phyloP scores from a whole-genome alignment of 2,113 vertebrate genomes.

The Rissa tridactyla region DNA sequence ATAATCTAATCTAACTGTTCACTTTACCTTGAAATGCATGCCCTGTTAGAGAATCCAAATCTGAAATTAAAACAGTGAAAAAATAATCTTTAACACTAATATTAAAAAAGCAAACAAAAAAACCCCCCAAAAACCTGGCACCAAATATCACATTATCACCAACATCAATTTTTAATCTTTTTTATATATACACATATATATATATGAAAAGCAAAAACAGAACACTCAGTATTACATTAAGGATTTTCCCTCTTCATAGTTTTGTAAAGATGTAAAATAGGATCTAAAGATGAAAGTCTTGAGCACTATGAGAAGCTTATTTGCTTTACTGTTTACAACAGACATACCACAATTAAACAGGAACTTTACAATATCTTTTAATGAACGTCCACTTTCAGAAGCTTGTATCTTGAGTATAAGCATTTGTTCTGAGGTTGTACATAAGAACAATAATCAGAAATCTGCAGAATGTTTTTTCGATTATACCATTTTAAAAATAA shows the following conservation, averaged over 20 bases:
- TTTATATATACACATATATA: not conserved
- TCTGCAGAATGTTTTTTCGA: not conserved
- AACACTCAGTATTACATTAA: not conserved
- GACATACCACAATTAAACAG: not conserved
- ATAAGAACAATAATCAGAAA: not conserved
- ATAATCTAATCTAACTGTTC: conserved; percentile 53
- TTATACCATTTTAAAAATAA: not conserved
- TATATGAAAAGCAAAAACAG: not conserved
- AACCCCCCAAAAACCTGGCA: not conserved
- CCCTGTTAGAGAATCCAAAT: conserved; percentile 75
- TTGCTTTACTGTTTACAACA: not conserved
- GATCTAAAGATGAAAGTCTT: not conserved
- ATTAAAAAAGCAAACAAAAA: not conserved
- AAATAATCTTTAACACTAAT: conserved; percentile 53
- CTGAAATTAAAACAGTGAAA: conserved; percentile 70
- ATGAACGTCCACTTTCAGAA: not conserved
- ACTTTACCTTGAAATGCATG: conserved; percentile 73
- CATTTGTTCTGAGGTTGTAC: not conserved
- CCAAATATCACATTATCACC: not conserved
- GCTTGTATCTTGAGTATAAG: not conserved
- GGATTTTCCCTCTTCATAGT: not conserved
- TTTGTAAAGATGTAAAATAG: not conserved
- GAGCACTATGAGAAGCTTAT: not conserved
- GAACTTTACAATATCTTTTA: not conserved
- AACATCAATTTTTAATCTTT: not conserved